Evolutionary conservation across 2,113 vertebrate species (phyloP).

Genomic region (Scopus umbretta): DNA sequence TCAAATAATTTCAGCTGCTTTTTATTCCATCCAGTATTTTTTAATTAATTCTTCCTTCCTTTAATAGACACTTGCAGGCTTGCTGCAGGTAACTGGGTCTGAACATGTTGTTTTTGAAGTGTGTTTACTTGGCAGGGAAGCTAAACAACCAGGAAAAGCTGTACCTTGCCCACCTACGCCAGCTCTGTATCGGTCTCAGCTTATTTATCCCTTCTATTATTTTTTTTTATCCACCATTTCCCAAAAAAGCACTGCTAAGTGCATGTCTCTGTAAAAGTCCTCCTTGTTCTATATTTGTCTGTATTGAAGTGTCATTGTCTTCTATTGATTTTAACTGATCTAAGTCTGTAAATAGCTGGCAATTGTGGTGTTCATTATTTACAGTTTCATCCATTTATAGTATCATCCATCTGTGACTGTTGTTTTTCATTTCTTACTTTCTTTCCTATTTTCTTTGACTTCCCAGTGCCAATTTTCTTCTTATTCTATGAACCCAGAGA

Average conservation of each 20-base stretch:
- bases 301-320: background rate
- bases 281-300: background rate
- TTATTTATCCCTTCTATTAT: background rate
- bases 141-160: background rate
- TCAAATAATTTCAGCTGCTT: background rate
- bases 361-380: slow-evolving; percentile 13
- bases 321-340: slow-evolving; percentile 9
- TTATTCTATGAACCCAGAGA: background rate
- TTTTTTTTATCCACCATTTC: background rate
- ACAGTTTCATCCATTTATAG: slow-evolving; percentile 10
- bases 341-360: slow-evolving; percentile 10
- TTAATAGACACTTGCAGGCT: background rate
- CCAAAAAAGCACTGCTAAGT: background rate
- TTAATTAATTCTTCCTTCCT: background rate
- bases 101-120: background rate
- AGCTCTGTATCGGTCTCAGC: background rate
- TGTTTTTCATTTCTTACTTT: slow-evolving; percentile 6
- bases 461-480: background rate
- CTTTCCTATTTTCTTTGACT: background rate
- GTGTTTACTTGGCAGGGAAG: background rate
- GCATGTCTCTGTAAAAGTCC: background rate
- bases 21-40: background rate
- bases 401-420: slow-evolving; percentile 15
- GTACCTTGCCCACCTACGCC: background rate
- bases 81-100: background rate